These are phyloP conservation scores for Numenius phaeopus DNA, from an alignment of 2,797 vertebrate species.

Conservation along the genomic window DNA sequence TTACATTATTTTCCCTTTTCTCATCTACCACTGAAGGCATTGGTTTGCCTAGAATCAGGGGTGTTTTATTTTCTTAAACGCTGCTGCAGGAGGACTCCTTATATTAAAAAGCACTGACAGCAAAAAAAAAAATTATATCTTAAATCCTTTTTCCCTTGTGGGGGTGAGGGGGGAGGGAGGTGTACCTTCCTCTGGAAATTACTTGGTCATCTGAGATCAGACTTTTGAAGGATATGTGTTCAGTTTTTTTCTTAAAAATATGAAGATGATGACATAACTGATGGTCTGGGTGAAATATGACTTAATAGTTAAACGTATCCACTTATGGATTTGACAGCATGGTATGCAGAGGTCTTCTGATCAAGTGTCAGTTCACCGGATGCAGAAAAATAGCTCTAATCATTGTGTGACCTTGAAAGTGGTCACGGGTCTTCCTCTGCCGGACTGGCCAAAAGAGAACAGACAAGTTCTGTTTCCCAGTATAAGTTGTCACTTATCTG, in stretches of 20 bases:
- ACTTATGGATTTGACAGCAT: neutral
- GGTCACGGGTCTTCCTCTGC: neutral
- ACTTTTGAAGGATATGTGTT: neutral
- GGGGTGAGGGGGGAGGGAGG: neutral
- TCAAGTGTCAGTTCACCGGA: constrained; percentile 5
- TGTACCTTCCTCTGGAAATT: neutral
- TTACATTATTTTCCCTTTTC: neutral
- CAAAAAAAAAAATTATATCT: neutral
- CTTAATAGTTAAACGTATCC: neutral
- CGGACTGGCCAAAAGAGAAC: neutral
- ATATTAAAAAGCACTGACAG: neutral
- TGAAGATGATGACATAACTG: neutral
- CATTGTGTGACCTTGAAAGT: constrained; percentile 46
- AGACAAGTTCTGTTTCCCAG: constrained; percentile 54
- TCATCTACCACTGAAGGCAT: neutral
- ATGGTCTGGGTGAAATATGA: neutral
- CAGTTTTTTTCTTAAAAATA: neutral
- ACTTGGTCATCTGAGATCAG: neutral
- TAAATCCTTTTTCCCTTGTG: neutral
- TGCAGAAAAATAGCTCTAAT: constrained; percentile 42
- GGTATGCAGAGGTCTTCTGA: constrained; percentile 58
- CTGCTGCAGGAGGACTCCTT: neutral
- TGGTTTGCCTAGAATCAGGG: neutral
- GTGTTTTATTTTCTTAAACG: neutral
- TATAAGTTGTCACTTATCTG: neutral